Evolutionary conservation across 2,888 invertebrate genomes (phyloP).

Genomic region (Athalia cordata): DNA sequence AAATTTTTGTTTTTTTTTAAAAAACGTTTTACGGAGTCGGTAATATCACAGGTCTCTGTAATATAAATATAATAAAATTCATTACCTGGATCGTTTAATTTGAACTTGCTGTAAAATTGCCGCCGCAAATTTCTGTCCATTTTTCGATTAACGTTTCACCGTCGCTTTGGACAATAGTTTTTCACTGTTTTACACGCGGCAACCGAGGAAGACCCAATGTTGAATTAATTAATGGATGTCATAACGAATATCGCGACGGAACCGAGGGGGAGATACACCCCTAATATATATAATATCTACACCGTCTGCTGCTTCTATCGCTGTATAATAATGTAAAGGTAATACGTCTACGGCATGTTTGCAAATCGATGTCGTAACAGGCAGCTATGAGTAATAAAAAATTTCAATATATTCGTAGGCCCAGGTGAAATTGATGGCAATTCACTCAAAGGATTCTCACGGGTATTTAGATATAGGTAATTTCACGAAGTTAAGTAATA

Average conservation of each 20-base stretch:
- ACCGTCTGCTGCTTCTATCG: not conserved
- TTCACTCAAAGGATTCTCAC: conserved; percentile 19
- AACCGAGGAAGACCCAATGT: conserved; percentile 15
- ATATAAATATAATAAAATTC: conserved; percentile 8
- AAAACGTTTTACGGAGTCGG: too few relatives aligned
- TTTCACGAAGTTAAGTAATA: too few relatives aligned
- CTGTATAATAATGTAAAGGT: not conserved
- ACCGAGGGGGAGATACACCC: not conserved
- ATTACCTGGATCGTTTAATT: conserved; percentile 25
- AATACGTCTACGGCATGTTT: not conserved
- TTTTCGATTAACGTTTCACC: conserved; percentile 29
- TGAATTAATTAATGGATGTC: conserved; percentile 16
- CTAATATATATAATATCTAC: not conserved
- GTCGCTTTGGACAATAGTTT: conserved; percentile 7
- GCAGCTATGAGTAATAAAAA: not conserved
- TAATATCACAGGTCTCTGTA: not conserved
- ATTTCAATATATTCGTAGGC: conserved; percentile 2
- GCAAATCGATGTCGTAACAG: not conserved
- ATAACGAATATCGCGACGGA: conserved; percentile 2
- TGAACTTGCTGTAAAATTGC: not conserved
- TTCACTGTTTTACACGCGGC: not conserved
- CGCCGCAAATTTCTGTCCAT: conserved; percentile 24
- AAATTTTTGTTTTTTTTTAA: too few relatives aligned
- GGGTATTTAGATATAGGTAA: conserved; percentile 1
- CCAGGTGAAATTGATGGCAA: conserved; percentile 18